These are phyloP conservation scores for Stictocephala bisonia DNA, from an alignment of 2,888 invertebrate genomes.

Conservation along the genomic window DNA sequence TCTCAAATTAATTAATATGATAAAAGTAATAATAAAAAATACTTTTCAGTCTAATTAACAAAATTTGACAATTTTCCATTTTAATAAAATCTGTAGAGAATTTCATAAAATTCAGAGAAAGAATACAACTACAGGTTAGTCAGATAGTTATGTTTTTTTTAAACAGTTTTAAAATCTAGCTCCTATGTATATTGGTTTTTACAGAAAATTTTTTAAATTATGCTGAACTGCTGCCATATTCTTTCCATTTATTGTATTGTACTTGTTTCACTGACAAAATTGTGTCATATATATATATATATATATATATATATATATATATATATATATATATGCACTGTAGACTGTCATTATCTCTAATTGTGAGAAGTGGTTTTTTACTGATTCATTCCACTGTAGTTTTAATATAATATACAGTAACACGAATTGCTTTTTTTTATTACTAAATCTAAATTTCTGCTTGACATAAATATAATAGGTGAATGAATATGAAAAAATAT, in stretches of 20 bases:
- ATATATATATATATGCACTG: not conserved
- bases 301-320: no score
- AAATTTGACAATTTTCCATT: no score
- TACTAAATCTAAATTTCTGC: not conserved
- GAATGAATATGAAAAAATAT: no score
- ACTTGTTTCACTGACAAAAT: not conserved
- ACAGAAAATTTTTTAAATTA: not conserved
- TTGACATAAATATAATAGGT: not conserved
- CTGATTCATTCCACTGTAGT: not conserved
- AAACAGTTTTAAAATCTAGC: no score
- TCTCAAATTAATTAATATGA: no score
- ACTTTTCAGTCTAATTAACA: no score
- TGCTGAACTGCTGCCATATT: not conserved
- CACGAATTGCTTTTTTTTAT: not conserved
- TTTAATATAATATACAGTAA: not conserved
- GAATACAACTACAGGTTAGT: not conserved
- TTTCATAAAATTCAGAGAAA: not conserved
- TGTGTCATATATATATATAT: not conserved
- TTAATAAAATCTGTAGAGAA: no score
- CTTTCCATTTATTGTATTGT: not conserved
- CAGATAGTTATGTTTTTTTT: not conserved
- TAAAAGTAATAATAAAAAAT: no score
- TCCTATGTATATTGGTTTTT: not conserved
- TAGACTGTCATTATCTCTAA: not conserved
- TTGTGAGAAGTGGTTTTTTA: not conserved